Base-by-base conservation (phyloP, 2,888 invertebrate genomes). In the Oscheius sp. region DNA sequence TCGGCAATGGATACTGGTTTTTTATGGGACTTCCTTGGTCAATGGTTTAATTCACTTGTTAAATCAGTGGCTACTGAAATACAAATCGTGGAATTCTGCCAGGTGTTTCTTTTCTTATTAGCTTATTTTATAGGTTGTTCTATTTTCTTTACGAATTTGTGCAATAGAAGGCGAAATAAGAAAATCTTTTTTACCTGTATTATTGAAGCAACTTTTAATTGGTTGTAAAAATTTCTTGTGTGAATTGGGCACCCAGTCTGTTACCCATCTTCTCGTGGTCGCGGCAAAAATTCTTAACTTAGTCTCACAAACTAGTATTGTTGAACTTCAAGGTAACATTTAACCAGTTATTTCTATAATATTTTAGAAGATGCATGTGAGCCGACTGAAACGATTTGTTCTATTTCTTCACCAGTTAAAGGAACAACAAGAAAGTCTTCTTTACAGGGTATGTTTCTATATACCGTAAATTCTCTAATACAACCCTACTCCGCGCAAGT, bases 1-100 rank as follows among this genome's bases (percentile, higher is more conserved):
- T 91, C 91, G 64, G 91, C 92, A 0, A 89, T 94, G 72, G 78
- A 78, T 26, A 66, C 50, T n/a, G 91, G 91, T 67, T 94, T 92
- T 84, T 91, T 94, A 66, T 94, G 94, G 94, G 90, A 91, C 73
- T 93, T 92, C 83, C 90, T 92, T 76, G 87, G 86, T 0, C 80
- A 86, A 4, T 84, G 86, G 72, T 88, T 88, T 80, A 82, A 26
- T 3, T 17, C 83, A n/a, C 63, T 51, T 47, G 61, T 67, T 33
- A 67, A 68, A 8, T 47, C 56, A 14, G 67, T 67, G 22, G 57
- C 62, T 8, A 63, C 1, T 17, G 9, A 22, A 30, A 38, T 44
- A 2, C 9, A 44, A 22, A 30, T 67, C 24, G 24, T 20, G 9
- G 24, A 67, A 26, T 67, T 59, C 14, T 28, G 59, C 1, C 61